Percentiles rank a stretch among this genome's conserved stretches.
These are phyloP conservation scores for Gobionotothen gibberifrons DNA, from an alignment of 2,797 vertebrate genomes.

Conservation along the genomic window DNA sequence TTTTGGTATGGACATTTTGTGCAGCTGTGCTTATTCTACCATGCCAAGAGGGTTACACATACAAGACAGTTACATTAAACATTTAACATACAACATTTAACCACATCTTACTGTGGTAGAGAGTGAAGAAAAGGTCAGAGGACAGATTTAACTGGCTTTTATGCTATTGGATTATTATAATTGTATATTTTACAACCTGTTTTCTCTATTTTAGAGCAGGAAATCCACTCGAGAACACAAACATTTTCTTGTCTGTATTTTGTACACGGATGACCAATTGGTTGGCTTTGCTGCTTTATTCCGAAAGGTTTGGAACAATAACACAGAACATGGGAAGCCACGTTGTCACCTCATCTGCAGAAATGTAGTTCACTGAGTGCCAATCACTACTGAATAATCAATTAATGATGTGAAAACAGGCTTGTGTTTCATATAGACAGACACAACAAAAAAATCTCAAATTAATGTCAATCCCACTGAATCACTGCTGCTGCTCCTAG, in stretches of 20 bases:
- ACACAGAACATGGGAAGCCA: background rate
- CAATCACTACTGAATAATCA: background rate
- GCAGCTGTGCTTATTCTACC: slow-evolving; percentile 27
- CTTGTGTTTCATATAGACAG: background rate
- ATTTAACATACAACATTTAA: background rate
- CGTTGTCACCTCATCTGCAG: background rate
- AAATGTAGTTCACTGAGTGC: background rate
- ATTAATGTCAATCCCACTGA: background rate
- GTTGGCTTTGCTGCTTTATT: background rate
- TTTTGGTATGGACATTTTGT: background rate
- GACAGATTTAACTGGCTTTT: background rate
- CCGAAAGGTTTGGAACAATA: background rate
- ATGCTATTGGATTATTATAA: no score
- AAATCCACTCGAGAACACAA: background rate
- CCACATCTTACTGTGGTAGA: slow-evolving; percentile 5
- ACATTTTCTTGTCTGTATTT: background rate
- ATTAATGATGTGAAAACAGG: background rate
- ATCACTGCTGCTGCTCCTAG: background rate
- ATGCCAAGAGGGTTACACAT: background rate
- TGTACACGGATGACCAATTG: background rate
- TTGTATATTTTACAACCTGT: no score
- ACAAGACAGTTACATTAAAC: background rate
- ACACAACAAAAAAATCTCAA: background rate
- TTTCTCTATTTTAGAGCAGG: background rate
- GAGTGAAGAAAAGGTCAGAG: background rate